Base-by-base conservation (phyloP, 2,113 vertebrate species). In the Chaetops frenatus region DNA sequence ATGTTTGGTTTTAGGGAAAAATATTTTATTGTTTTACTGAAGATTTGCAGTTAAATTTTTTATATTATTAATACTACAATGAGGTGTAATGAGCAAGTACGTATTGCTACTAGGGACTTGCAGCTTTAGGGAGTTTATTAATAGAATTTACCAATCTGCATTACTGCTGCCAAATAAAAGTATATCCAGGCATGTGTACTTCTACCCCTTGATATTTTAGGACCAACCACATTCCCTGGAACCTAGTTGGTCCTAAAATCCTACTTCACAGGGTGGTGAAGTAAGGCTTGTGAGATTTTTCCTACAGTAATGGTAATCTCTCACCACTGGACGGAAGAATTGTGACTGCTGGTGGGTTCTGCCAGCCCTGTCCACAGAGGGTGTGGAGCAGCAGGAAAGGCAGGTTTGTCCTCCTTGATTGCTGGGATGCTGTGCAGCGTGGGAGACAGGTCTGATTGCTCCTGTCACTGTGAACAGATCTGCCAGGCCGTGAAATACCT, bases 381-480 rank as follows among this genome's bases (percentile, higher is more conserved):
- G 3, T 2, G 1, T 28, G 33, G 18, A 33, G 16, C 0, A 0
- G 9, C 9, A 62, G 58, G 22, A 60, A 42, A 53, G 53, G n/a
- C 1, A 1, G 6, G 2, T 50, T 48, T 65, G 27, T 48, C 16
- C n/a, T 73, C 58, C 67, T 64, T 11, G 38, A 38, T 10, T 38
- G 42, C 56, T 57, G 64, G 58, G 67, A 56, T 48, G 54, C 72
- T 77, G 62, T 1, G 1, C 33, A 28, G 71, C 13, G 6, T 40
- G 31, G 48, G 60, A 69, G 40, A 28, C 7, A 8, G 15, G 19
- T 31, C 60, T 40, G 2, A 31, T 65, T 66, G 54, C 45, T 48
- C 17, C 3, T 53, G 50, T 45, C 25, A 33, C 28, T 14, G 20
- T 22, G 24, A 85, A n/a, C 1, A 7, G 33, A 48, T 61, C 42